Percentiles rank a stretch among this genome's conserved stretches.
These are phyloP conservation scores for Oreochromis tanganicae DNA, from an alignment of 2,113 vertebrate species.

Conservation along the genomic window DNA sequence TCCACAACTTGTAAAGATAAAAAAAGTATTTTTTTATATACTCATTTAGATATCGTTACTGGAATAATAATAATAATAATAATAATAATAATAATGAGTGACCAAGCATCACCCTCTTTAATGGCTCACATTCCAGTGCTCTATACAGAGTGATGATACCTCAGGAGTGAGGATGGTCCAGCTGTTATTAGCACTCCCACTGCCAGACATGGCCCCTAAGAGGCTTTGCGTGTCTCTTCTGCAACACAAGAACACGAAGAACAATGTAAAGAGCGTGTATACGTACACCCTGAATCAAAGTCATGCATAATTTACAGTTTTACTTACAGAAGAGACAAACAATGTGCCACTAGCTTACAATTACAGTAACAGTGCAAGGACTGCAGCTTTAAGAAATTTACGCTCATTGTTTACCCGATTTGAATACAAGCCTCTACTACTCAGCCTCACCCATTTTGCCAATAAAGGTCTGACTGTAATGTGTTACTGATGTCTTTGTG, in stretches of 20 bases:
- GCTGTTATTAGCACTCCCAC: slow-evolving; percentile 63
- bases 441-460: slow-evolving; percentile 28
- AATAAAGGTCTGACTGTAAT: slow-evolving; percentile 44
- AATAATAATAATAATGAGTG: not conserved
- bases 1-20: not conserved
- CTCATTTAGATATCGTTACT: not conserved
- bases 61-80: not conserved
- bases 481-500: not conserved
- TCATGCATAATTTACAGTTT: not conserved
- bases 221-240: slow-evolving; percentile 60
- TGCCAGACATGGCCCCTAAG: slow-evolving; percentile 69
- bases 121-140: not conserved
- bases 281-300: not conserved
- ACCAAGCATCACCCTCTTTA: not conserved
- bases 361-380: not conserved
- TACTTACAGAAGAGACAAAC: not conserved
- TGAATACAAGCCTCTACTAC: slow-evolving; percentile 32
- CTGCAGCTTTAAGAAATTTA: slow-evolving; percentile 8
- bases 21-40: not conserved
- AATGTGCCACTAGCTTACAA: not conserved
- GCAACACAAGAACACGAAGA: slow-evolving; percentile 30
- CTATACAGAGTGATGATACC: slow-evolving; percentile 31
- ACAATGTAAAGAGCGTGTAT: not conserved
- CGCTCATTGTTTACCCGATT: slow-evolving; percentile 43
- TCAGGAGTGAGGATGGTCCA: slow-evolving; percentile 73